Base-by-base conservation (phyloP, 1,140 invertebrate genomes). In the silkworm (Bombyx mori) region DNA sequence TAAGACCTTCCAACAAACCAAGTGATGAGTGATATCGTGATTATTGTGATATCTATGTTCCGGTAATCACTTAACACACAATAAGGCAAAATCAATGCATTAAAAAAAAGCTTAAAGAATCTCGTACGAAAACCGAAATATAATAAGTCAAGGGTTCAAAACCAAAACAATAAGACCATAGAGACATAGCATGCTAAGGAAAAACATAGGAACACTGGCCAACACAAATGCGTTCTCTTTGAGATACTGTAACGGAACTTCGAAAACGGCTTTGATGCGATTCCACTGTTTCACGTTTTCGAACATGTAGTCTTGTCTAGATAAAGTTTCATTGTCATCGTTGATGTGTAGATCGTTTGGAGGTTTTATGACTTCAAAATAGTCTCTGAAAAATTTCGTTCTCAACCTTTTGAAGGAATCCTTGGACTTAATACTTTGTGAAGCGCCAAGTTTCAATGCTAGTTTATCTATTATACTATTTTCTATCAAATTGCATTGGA, bases 201-300 rank as follows among this genome's bases (percentile, higher is more conserved):
- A 67, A 59, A 83, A 80, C 8, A 70, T 58, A 0, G 80, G 79
- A 0, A 79, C 80, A 69, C 75, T 74, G 5, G 66, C 62, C 9
- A 83, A 56, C 6, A 84, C 63, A 49, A 80, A 56, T 26, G 67
- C 48, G 53, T 84, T 84, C 57, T 76, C 73, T 54, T 61, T 69
- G 0, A 82, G 2, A 63, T 82, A 79, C 9, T 42, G 54, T 7
- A 73, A n/a, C 3, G 71, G 54, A 22, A 48, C 55, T 18, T 26
- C 6, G 4, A 72, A 61, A 9, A 68, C 7, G 12, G 35, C 47
- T 53, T 65, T 69, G 0, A 61, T 10, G n/a, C 42, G 48, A 18
- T 60, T 35, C 26, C 26, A 2, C 2, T 3, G 4, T 35, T 35
- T 35, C 26, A 2, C 26, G 26, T 35, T 35, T 35, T 5, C 26